phyloP scores from a whole-genome alignment of 2,888 invertebrate species.

The Drosophila setosimentum region DNA sequence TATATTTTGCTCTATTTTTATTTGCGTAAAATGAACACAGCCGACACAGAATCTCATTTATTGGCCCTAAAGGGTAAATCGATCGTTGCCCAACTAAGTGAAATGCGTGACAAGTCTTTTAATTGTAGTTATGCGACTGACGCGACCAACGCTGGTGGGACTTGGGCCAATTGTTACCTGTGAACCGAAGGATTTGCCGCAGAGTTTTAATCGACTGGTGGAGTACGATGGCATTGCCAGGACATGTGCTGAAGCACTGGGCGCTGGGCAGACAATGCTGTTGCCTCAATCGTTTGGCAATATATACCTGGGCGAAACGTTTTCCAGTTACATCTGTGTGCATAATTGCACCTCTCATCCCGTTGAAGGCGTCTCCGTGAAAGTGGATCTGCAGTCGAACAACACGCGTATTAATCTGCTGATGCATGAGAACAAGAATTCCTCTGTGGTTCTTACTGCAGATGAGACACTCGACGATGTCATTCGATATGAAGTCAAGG shows the following conservation, averaged over 20 bases:
- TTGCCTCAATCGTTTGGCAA: conserved; percentile 99
- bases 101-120: neutral
- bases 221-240: conserved; percentile 94
- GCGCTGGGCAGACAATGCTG: conserved; percentile 94
- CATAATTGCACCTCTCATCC: conserved; percentile 96
- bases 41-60: conserved; percentile 83
- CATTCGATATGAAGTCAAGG: conserved; percentile 99
- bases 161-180: conserved; percentile 91
- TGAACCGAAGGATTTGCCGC: conserved; percentile 94
- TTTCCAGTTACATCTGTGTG: conserved; percentile 98
- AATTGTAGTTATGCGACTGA: conserved; percentile 94
- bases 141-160: conserved; percentile 94
- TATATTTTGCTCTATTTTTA: conserved; percentile 8
- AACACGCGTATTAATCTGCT: conserved; percentile 94
- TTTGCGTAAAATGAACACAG: conserved; percentile 70
- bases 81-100: no score
- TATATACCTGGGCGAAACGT: conserved; percentile 98
- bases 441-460: conserved; percentile 88
- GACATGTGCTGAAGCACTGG: conserved; percentile 90
- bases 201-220: conserved; percentile 91
- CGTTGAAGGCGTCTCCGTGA: conserved; percentile 86
- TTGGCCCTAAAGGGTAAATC: conserved; percentile 84
- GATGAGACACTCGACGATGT: conserved; percentile 97
- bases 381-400: conserved; percentile 97
- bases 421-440: conserved; percentile 88